A percentile compares a stretch with the other conserved stretches of the same genome.
These are phyloP conservation scores for Pogona vitticeps DNA, from an alignment of 2,113 vertebrate genomes.

Conservation along the genomic window DNA sequence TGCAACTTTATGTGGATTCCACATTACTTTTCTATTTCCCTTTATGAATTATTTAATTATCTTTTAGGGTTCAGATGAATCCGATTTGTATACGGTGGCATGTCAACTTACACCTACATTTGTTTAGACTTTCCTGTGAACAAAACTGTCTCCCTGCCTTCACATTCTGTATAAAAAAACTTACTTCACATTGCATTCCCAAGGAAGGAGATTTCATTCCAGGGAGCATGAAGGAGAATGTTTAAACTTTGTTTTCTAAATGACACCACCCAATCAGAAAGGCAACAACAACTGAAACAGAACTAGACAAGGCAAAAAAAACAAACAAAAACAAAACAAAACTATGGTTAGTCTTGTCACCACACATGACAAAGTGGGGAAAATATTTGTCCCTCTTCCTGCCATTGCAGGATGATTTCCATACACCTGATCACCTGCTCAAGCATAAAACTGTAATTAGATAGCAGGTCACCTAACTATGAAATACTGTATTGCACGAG, in stretches of 20 bases:
- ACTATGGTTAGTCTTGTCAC: not conserved
- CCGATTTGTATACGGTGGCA: not conserved
- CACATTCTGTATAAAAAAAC: too few species aligned
- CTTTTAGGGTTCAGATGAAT: constrained; percentile 24
- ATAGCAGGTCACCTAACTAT: too few species aligned
- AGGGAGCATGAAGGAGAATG: too few species aligned
- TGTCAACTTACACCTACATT: not conserved
- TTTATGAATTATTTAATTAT: constrained; percentile 57
- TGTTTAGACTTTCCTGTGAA: too few species aligned
- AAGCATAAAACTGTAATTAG: too few species aligned
- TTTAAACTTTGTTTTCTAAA: not conserved
- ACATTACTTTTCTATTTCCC: constrained; percentile 55
- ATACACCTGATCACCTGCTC: not conserved
- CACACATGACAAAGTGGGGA: not conserved
- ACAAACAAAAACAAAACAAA: accelerated
- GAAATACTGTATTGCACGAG: too few species aligned
- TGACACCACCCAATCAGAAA: too few species aligned
- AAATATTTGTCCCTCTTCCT: not conserved
- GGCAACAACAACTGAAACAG: too few species aligned
- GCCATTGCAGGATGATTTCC: not conserved
- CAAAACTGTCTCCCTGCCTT: too few species aligned
- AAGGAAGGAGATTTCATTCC: not conserved
- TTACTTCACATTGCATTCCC: too few species aligned
- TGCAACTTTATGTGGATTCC: constrained; percentile 64
- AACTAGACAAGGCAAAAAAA: too few species aligned